Base-by-base conservation (phyloP, 2,797 vertebrate species). In the Craterocephalus amniculus region DNA sequence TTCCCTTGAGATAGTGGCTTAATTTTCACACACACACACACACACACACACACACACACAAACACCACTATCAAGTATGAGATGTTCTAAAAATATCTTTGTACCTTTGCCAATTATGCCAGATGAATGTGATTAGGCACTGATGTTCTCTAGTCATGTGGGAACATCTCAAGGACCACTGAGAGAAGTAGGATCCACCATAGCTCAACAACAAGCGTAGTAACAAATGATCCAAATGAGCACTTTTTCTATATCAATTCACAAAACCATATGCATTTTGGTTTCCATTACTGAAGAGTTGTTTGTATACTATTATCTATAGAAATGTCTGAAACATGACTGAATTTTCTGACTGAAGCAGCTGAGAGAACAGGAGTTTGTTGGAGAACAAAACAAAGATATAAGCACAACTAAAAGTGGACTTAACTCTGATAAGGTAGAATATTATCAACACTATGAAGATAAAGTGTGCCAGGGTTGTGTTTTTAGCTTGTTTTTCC, bases 321-420 rank as follows among this genome's bases (percentile, higher is more conserved):
- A 31, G 29, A 31, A 31, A 11, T 43, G 36, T 43, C 27, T 29
- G 27, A 34, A 49, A 62, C 36, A 29, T 20, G 26, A n/a, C 27
- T n/a, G 6, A 22, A 32, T 26, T 1, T 16, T 9, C 8, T 43
- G 35, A 40, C 6, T 18, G 3, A 20, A n/a, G 24, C 43, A 16
- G 29, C 31, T 34, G 20, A 55, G 29, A 32, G 18, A 36, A 18
- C 29, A 54, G 1, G 5, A 7, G 1, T 31, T 27, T n/a, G 38
- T 55, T 55, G 60, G 32, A 51, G 49, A 38, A 32, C 22, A 40
- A 32, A 78, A 45, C 10, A 58, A 48, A 66, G 34, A 3, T 45
- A 40, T 48, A n/a, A 45, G n/a, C 16, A 51, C 27, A 58, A 40
- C 60, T 48, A 60, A 52, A 38, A 49, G 45, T 29, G 26, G 38